Base-by-base conservation (phyloP, 2,797 vertebrate genomes). In the Acanthurus tractus region DNA sequence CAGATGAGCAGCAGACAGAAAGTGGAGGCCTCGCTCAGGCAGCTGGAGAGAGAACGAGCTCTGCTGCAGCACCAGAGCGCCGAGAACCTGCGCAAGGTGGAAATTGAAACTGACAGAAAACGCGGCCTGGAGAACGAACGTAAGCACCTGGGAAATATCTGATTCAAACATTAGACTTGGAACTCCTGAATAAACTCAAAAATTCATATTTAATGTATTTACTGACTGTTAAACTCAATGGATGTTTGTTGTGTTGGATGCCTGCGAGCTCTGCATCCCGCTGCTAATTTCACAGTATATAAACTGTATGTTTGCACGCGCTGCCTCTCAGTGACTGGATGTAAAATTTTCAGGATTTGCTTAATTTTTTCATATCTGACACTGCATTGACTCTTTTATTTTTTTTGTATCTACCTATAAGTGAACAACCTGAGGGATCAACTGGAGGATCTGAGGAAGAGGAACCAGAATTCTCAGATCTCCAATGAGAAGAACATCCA, bases 361-460 rank as follows among this genome's bases (percentile, higher is more conserved):
- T 11, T 6, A 34, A 40, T 72, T 34, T 18, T 49, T 42, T 29
- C 11, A 17, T 14, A 52, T 64, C 36, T 25, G 23, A 42, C 25
- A 36, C 9, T 48, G 22, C 10, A 58, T 57, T 46, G 38, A 61
- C 7, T 3, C 5, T 59, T 20, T 59, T 18, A 9, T 79, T 76
- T 42, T 11, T 11, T 45, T 9, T 64, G 49, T 55, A n/a, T 70
- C 82, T 63, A 59, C 20, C 64, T 8, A n/a, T 36, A 49, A 99
- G 98, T 99, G 85, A 97, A 96, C 88, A 97, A 94, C 90, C 91
- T 99, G 91, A 97, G 95, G 88, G 98, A 99, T 88, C 98, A 99
- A 88, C 95, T 99, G 44, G 97, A 98, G 79, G 98, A 99, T 90
- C 92, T 97, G 79, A 98, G 96, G 90, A 98, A 95, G 93, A 98